Conservation (phyloP, 2,113 vertebrate genomes). For the Miniopterus natalensis region DNA sequence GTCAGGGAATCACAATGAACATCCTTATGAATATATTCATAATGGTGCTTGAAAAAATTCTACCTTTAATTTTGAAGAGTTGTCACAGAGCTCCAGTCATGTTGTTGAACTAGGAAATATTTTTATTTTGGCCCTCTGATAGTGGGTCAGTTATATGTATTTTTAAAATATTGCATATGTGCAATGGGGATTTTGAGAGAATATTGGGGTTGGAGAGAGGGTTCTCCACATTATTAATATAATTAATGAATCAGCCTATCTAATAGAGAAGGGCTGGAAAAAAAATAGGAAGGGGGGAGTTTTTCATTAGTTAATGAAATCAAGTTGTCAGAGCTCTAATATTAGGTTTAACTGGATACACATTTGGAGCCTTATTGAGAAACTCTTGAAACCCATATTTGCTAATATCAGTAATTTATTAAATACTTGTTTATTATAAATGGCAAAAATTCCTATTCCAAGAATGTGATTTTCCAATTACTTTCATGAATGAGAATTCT, state of each 20-base stretch:
- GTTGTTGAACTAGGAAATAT: conserved; percentile 13
- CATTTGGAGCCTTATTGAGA: conserved; percentile 21
- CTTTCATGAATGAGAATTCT: neutral
- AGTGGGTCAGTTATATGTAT: neutral
- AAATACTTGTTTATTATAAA: conserved; percentile 44
- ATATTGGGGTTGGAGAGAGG: neutral
- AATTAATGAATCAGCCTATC: neutral
- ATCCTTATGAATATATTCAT: conserved; percentile 55
- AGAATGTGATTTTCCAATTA: conserved; percentile 44
- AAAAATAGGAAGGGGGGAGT: neutral
- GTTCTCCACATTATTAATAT: neutral
- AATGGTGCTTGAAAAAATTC: neutral
- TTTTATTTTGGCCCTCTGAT: neutral
- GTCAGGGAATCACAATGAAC: conserved; percentile 22
- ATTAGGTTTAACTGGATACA: conserved; percentile 1
- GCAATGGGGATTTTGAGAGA: neutral
- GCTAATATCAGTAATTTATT: neutral
- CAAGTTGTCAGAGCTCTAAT: conserved; percentile 14
- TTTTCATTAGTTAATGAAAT: conserved; percentile 63
- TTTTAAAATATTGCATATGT: neutral
- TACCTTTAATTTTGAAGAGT: neutral
- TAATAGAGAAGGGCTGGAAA: neutral
- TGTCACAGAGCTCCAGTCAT: neutral
- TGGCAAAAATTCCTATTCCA: neutral
- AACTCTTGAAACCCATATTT: conserved; percentile 20